Base-by-base conservation (phyloP, 2,797 vertebrate species). In the Nyctalus aviator region DNA sequence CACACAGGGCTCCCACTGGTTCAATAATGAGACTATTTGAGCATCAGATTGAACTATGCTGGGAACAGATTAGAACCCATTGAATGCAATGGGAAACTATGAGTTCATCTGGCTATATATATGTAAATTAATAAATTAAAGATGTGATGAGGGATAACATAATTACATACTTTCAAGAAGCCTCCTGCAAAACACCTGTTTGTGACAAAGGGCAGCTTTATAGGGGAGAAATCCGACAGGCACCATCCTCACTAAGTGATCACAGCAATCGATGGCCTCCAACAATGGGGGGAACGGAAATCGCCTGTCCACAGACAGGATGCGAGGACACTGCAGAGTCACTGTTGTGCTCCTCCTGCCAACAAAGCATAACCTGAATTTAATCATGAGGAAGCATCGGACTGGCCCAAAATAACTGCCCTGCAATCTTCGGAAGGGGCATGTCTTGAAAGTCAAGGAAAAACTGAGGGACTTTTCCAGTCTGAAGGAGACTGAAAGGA, bases 381-480 rank as follows among this genome's bases (percentile, higher is more conserved):
- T 95, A 84, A 89, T 92, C 94, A 84, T 1, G 41, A 94, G 94
- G 90, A 76, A 88, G 64, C 84, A 46, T 72, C 94, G 93, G 72
- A 78, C 77, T 75, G 78, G 88, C 78, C 76, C 66, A 95, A 79
- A 96, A 92, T 86, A 94, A 92, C 96, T 66, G n/a, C 53, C 87
- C 93, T 86, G 55, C 41, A 25, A 71, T 83, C 88, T 92, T 92
- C 66, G 57, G 23, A 95, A 83, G 90, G 37, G 46, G 50, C 75
- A 41, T 41, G 64, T 91, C 84, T 76, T 3, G 11, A 62, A 76
- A 92, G 93, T 83, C 82, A 85, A 84, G 73, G 85, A 25, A 88
- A 92, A 75, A 69, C 35, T 20, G 62, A 82, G 75, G 57, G 59
- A 46, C 18, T 78, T 48, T 77, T 90, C 50, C 18, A 55, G 30